A percentile compares a stretch with the other conserved stretches of the same genome.
Conservation (phyloP, 37 sponge, comb jelly and placozoan species). For the Oopsacas minuta region DNA sequence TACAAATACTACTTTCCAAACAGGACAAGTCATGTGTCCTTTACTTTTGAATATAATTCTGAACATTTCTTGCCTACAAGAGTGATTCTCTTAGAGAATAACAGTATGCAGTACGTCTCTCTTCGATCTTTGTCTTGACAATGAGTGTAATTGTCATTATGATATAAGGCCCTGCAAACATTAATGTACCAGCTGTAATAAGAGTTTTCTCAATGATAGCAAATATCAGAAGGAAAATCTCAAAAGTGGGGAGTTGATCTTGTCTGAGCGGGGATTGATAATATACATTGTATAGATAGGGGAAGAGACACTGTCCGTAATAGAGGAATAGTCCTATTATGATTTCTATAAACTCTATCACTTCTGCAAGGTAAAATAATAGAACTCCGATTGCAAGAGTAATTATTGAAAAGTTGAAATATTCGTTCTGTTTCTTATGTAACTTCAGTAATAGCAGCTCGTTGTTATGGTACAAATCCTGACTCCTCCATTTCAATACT, state of each 20-base stretch:
- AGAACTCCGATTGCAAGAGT: background rate
- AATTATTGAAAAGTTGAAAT: background rate
- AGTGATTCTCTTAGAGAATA: background rate
- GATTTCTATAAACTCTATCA: background rate
- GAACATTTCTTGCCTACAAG: too few relatives aligned
- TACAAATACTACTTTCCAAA: too few relatives aligned
- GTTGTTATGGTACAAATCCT: background rate
- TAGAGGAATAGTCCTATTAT: background rate
- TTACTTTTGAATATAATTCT: background rate
- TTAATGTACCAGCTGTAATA: background rate
- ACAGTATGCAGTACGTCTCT: background rate
- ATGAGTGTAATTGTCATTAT: background rate
- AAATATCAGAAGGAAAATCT: background rate
- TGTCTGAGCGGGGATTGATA: background rate
- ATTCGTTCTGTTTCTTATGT: background rate
- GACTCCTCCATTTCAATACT: background rate
- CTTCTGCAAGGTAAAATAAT: background rate
- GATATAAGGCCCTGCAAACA: background rate
- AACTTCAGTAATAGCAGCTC: background rate
- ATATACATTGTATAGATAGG: background rate
- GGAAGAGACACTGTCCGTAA: background rate
- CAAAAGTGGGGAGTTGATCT: background rate
- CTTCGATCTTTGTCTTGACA: background rate
- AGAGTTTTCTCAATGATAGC: background rate
- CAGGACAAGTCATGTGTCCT: too few relatives aligned